Evolutionary conservation across 2,113 vertebrate species (phyloP).

Genomic region (Mastomys coucha): DNA sequence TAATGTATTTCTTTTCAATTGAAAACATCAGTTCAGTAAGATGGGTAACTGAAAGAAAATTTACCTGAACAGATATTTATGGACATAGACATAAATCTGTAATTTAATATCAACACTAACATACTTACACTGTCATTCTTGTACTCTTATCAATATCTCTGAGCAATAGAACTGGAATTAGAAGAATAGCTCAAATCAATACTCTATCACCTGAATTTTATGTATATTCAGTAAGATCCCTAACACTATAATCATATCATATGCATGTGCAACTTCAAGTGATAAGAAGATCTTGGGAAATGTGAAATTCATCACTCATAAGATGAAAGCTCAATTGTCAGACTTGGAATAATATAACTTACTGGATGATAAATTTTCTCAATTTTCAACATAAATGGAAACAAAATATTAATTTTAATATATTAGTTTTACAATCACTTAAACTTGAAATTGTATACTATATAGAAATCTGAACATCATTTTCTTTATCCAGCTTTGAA

Average conservation of each 20-base stretch:
- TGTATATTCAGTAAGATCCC: neutral
- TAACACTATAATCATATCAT: neutral
- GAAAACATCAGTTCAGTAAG: neutral
- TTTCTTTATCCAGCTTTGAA: neutral
- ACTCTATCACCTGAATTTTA: neutral
- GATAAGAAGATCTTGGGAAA: neutral
- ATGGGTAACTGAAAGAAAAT: constrained; percentile 4
- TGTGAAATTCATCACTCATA: neutral
- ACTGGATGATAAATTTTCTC: neutral
- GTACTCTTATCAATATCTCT: neutral
- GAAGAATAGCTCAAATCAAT: neutral
- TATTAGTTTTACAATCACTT: neutral
- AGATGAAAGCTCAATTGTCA: neutral
- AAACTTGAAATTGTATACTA: neutral
- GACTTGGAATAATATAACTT: neutral
- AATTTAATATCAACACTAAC: neutral
- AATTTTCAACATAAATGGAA: constrained; percentile 22
- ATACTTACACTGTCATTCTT: neutral
- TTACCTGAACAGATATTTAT: neutral
- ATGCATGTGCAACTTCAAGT: neutral
- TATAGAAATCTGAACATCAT: constrained; percentile 11
- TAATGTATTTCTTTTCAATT: neutral
- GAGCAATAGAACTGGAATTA: neutral
- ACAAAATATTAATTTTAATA: constrained; percentile 12
- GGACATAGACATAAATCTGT: neutral